Conservation (phyloP, 37 sponge, comb jelly and placozoan genomes). For the Halisarca cf. caerulea region DNA sequence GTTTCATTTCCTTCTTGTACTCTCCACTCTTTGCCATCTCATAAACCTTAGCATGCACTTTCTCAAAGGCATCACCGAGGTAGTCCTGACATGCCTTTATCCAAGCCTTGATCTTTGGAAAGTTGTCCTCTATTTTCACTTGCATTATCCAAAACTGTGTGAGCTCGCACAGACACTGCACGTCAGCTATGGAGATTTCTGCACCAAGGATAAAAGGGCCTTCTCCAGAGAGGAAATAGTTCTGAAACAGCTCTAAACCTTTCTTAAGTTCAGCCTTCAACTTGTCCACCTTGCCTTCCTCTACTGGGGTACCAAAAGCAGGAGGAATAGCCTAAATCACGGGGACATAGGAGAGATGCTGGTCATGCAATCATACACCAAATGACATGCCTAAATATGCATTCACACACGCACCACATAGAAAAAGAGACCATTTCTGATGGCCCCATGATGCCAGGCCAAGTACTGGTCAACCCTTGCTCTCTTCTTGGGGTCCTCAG, state of each 20-base stretch:
- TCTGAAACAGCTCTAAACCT: background rate
- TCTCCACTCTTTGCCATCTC: background rate
- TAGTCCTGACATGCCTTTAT: background rate
- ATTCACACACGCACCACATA: background rate
- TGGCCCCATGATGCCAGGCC: conserved; percentile 18
- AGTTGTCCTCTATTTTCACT: background rate
- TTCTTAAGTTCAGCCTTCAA: conserved; percentile 1
- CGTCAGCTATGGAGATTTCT: conserved; percentile 18
- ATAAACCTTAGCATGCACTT: background rate
- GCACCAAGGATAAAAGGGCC: background rate
- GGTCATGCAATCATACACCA: background rate
- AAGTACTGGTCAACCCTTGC: conserved; percentile 46
- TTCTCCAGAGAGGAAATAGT: background rate
- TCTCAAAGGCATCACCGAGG: background rate
- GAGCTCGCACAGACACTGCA: conserved; percentile 5
- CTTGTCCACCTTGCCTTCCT: background rate
- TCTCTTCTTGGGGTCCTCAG: conserved; percentile 21
- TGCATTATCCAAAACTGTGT: conserved; percentile 20
- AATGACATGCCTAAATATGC: background rate
- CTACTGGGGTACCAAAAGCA: too few relatives aligned
- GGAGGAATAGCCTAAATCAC: too few relatives aligned
- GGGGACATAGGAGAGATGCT: too few relatives aligned
- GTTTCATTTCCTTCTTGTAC: background rate
- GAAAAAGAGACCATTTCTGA: background rate
- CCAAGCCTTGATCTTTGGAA: background rate